Conservation (phyloP, 2,113 vertebrate genomes). For the Rhombomys opimus region DNA sequence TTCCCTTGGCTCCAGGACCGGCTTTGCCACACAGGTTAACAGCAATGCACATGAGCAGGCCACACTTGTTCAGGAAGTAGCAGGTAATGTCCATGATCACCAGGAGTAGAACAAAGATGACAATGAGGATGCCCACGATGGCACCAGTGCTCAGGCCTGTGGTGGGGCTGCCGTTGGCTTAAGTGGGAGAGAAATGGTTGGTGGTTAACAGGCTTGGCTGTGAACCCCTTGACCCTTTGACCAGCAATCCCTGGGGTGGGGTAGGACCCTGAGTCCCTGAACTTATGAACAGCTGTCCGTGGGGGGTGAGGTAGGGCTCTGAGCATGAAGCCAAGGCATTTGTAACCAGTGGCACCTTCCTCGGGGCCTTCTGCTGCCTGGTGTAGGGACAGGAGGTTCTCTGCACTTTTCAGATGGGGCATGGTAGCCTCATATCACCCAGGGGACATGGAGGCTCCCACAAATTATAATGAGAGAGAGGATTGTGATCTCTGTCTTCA, state of each 20-base stretch:
- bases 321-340: background rate
- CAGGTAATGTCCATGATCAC: constrained; percentile 97
- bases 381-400: background rate
- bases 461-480: background rate
- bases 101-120: constrained; percentile 94
- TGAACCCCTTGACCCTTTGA: background rate
- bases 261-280: background rate
- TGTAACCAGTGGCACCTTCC: background rate
- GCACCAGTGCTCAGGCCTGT: constrained; percentile 92
- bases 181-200: constrained; percentile 59
- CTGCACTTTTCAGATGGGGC: background rate
- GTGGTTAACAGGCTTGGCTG: constrained; percentile 30
- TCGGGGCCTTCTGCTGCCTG: background rate
- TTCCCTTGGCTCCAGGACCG: constrained; percentile 93
- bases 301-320: background rate
- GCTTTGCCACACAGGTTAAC: constrained; percentile 97
- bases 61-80: constrained; percentile 99
- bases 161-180: constrained; percentile 89
- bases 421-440: background rate
- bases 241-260: background rate
- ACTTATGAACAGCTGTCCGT: background rate
- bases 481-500: background rate
- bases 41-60: constrained; percentile 98
- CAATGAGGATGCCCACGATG: constrained; percentile 96
- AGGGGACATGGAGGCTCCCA: background rate